Conservation (phyloP, 2,888 invertebrate genomes). For the Plagodis pulveraria region DNA sequence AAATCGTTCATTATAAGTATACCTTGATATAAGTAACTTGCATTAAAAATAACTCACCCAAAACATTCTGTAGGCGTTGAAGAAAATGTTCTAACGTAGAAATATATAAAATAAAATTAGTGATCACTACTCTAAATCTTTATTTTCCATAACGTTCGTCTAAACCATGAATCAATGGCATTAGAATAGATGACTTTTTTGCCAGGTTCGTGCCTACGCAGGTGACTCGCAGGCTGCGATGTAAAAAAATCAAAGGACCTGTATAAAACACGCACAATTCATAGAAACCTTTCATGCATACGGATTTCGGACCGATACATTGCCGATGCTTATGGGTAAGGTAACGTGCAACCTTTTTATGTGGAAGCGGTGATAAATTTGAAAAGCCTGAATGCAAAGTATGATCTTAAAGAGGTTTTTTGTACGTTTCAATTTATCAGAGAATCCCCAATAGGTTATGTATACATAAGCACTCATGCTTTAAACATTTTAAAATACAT, state of each 20-base stretch:
- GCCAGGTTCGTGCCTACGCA: conserved; percentile 74
- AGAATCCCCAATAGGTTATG: too few species aligned
- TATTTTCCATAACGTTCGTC: conserved; percentile 46
- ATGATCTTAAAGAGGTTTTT: background rate
- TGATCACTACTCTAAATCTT: conserved; percentile 39
- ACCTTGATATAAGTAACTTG: too few species aligned
- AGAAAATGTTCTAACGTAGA: too few species aligned
- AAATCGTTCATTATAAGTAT: too few species aligned
- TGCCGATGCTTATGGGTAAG: conserved; percentile 43
- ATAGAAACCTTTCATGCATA: conserved; percentile 38
- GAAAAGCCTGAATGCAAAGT: conserved; percentile 4
- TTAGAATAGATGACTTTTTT: conserved; percentile 60
- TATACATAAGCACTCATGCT: too few species aligned
- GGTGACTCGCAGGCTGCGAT: conserved; percentile 59
- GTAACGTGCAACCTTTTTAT: conserved; percentile 36
- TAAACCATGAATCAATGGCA: conserved; percentile 64
- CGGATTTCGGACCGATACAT: conserved; percentile 28
- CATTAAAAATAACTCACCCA: too few species aligned
- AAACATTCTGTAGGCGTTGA: too few species aligned
- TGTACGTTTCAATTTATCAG: background rate
- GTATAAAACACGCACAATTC: conserved; percentile 52
- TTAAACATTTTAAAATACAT: too few species aligned
- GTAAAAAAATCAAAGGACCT: conserved; percentile 57
- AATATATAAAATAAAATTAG: background rate
- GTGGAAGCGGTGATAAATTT: conserved; percentile 5